Percentiles rank a stretch among this genome's conserved stretches.
phyloP scores from a whole-genome alignment of 2,797 vertebrate genomes.

The Mus caroli region DNA sequence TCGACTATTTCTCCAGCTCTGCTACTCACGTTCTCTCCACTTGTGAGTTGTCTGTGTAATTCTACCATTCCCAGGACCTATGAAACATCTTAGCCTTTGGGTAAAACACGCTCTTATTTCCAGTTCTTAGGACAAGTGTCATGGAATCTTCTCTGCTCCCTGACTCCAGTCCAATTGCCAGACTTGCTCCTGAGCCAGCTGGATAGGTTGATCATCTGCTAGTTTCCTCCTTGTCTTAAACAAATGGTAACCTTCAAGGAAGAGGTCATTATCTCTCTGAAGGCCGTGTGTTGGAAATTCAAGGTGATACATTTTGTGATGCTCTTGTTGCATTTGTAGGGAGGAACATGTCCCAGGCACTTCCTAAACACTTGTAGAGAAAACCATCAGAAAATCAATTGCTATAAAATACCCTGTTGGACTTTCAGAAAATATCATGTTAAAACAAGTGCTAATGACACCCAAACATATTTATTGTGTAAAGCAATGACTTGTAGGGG shows the following conservation, averaged over 20 bases:
- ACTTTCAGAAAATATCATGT: constrained; percentile 7
- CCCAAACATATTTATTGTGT: background rate
- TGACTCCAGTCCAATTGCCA: background rate
- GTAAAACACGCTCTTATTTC: background rate
- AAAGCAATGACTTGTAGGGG: background rate
- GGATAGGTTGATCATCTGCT: background rate
- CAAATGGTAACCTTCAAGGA: background rate
- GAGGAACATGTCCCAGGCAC: background rate
- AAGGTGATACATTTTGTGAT: background rate
- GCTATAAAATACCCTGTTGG: background rate
- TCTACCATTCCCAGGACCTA: background rate
- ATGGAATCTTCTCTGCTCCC: background rate
- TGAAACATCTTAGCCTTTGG: background rate
- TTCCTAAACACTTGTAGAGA: constrained; percentile 53
- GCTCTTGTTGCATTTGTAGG: background rate
- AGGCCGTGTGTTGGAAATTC: background rate
- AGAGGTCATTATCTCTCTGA: background rate
- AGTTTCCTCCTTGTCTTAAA: constrained; percentile 2
- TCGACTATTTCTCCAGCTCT: background rate
- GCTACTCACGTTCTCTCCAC: background rate
- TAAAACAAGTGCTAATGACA: constrained; percentile 38
- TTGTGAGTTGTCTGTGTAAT: background rate
- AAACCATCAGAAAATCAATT: background rate
- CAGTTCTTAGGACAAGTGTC: background rate
- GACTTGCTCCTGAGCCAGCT: background rate